Base-by-base conservation (phyloP, 2,113 vertebrate species). In the Spilogale gracilis region DNA sequence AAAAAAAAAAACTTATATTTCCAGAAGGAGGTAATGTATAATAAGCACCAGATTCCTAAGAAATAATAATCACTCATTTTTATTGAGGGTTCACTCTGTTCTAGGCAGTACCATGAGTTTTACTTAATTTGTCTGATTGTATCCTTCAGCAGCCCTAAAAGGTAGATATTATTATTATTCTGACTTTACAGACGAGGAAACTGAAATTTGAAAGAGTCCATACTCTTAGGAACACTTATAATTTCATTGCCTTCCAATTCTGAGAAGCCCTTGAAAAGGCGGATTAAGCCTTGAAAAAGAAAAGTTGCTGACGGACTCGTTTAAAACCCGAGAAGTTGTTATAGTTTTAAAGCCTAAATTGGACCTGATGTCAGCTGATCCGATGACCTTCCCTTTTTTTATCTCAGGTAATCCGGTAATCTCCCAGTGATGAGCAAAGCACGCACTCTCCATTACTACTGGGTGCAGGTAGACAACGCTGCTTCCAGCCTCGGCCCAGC, bases 281-380 rank as follows among this genome's bases (percentile, higher is more conserved):
- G 80, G 76, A 20, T 97, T 97, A 96, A 97, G 95, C 96, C 95
- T 98, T 97, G 96, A 96, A 88, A 97, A 60, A 93, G 93, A 84
- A 96, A 96, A 96, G 93, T 96, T 97, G 20, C 17, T 93, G 87
- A 86, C 89, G 79, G 89, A 32, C 58, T 92, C 96, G 89, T 97
- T 98, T 97, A 96, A 96, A 97, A 97, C 89, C 79, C 5, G 12
- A 97, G 74, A 95, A 79, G 94, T 92, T 97, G 96, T 97, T 97
- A 97, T 7, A 95, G 96, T 96, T 96, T 97, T 98, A 98, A 98
- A 97, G 92, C 86, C 95, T 88, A 96, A 97, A 98, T 98, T 97
- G 98, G 96, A 95, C 80, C 94, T 71, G 5, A n/a, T 94, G 90
- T 97, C 98, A 92, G 76, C 92, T 94, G 97, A 96, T 97, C 97